Conservation (phyloP, 1,140 invertebrate species). For the Pectinophora gossypiella region DNA sequence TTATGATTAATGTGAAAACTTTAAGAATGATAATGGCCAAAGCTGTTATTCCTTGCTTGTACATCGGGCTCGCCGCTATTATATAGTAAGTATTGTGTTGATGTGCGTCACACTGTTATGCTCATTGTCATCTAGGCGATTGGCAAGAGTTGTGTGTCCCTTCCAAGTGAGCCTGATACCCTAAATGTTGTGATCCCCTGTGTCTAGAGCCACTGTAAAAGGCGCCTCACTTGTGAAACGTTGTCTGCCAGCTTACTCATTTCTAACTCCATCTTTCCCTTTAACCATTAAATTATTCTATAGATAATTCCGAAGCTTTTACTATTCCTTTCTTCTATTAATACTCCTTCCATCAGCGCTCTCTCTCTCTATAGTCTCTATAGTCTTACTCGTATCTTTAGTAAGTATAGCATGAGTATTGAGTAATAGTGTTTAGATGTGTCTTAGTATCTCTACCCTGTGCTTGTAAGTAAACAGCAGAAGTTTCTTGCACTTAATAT, state of each 20-base stretch:
- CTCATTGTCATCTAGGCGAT: conserved; percentile 57
- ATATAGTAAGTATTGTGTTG: conserved; percentile 66
- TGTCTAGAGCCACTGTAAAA: conserved; percentile 46
- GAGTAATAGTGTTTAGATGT: too few relatives aligned
- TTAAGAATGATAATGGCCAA: too few relatives aligned
- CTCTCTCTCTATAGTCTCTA: neutral
- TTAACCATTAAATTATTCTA: conserved; percentile 24
- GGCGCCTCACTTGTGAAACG: conserved; percentile 74
- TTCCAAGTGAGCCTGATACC: conserved; percentile 58
- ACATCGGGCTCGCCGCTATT: conserved; percentile 43
- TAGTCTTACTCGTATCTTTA: neutral
- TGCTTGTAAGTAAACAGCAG: too few relatives aligned
- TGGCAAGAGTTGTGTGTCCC: conserved; percentile 53
- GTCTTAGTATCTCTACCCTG: too few relatives aligned
- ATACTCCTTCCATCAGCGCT: conserved; percentile 15
- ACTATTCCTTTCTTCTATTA: conserved; percentile 19
- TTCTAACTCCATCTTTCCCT: conserved; percentile 37
- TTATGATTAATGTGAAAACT: too few relatives aligned
- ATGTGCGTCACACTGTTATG: conserved; percentile 72
- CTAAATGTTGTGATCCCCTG: conserved; percentile 30
- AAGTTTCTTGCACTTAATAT: too few relatives aligned
- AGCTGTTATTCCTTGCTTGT: too few relatives aligned
- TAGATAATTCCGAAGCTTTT: too few relatives aligned
- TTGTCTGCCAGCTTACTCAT: conserved; percentile 40
- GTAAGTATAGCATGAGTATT: neutral